A percentile compares a stretch with the other conserved stretches of the same genome.
Evolutionary conservation across 53 echinoderm and acorn worm genomes (phyloP).

Genomic region (Astropecten irregularis): DNA sequence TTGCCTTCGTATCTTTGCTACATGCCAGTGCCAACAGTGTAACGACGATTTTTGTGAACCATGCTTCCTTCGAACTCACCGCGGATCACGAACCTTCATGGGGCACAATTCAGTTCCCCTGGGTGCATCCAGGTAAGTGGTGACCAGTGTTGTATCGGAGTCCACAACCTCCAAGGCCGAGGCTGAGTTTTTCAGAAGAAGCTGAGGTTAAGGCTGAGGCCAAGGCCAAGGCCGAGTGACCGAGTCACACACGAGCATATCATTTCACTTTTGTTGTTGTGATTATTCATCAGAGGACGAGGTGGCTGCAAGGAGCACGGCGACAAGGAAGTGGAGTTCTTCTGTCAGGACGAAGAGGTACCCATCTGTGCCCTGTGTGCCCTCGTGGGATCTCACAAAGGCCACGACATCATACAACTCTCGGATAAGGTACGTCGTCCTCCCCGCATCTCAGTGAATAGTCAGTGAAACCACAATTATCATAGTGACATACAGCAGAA

Average conservation of each 20-base stretch:
- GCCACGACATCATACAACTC: constrained; percentile 76
- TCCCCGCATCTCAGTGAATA: too few relatives aligned
- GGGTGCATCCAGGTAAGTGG: constrained; percentile 33
- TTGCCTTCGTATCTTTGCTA: constrained; percentile 66
- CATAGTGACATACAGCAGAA: too few relatives aligned
- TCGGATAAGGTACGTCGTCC: constrained; percentile 66
- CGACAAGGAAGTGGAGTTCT: constrained; percentile 70
- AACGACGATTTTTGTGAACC: constrained; percentile 60
- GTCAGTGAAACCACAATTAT: too few relatives aligned
- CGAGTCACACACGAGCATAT: too few relatives aligned
- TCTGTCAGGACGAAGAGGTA: constrained; percentile 75
- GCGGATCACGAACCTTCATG: constrained; percentile 28
- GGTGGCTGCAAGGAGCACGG: constrained; percentile 73
- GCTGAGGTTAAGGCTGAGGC: not conserved
- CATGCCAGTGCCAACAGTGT: constrained; percentile 77
- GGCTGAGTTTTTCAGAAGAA: not conserved
- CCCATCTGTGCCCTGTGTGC: constrained; percentile 90
- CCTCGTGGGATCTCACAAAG: constrained; percentile 78
- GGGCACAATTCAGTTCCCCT: constrained; percentile 39
- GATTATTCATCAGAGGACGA: constrained; percentile 10
- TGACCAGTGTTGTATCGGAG: too few relatives aligned
- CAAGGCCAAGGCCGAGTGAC: not conserved
- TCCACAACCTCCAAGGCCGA: too few relatives aligned
- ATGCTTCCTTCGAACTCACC: constrained; percentile 77
- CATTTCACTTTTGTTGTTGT: not conserved